Base-by-base conservation (phyloP, 1,140 invertebrate species). In the Eufriesea mexicana region DNA sequence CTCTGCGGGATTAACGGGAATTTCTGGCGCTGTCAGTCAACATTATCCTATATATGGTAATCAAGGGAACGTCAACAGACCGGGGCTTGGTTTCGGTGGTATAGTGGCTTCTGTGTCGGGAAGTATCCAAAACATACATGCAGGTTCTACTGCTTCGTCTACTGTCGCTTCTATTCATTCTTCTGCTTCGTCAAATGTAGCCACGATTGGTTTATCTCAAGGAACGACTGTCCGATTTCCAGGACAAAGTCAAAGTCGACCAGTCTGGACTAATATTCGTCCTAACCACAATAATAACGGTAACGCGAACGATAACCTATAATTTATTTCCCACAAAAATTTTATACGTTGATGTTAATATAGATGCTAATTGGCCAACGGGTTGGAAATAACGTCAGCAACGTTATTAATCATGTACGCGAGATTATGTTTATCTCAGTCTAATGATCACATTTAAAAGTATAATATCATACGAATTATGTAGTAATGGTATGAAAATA, bases 31-130 rank as follows among this genome's bases (percentile, higher is more conserved):
- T 66, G 45, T 57, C 16, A 68, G 25, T 28, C 79, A 76, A 49
- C 23, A 57, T 67, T 25, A 67, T 35, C 79, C 72, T 20, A 16
- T 66, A 20, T 14, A 79, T 14, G 90, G 89, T 51, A 78, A 77
- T n/a, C 61, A 84, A 47, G 84, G 45, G 2, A 78, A 92, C 12
- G 79, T 90, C 0, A 89, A 92, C n/a, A 90, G 84, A 4, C 91
- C 93, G 72, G 88, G 91, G 2, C 85, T 90, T 23, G 86, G 87
- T 45, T 57, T 93, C 10, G 92, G 91, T 28, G 87, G 91, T 68
- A 92, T 90, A 14, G 83, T 85, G 20, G 87, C 93, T n/a, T 84
- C 91, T 9, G 85, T 93, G 14, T 90, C 92, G 4, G 91, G 91
- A 25, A 86, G 84, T 7, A 88, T 90, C 2, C 87, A 90, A 47